phyloP scores from a whole-genome alignment of 2,888 invertebrate genomes.

The Dryadula phaetusa region DNA sequence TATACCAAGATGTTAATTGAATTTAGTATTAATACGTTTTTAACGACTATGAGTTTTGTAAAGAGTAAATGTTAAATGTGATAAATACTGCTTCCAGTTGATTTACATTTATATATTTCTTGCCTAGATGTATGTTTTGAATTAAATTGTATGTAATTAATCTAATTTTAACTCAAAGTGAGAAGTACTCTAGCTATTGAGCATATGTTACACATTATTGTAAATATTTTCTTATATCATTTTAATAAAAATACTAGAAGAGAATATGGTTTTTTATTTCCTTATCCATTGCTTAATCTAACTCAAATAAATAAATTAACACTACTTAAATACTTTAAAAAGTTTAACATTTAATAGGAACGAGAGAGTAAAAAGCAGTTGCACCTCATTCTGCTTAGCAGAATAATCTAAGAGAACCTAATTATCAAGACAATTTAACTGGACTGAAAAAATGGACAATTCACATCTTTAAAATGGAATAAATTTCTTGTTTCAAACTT shows the following conservation, averaged over 20 bases:
- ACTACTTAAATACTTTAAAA: no score
- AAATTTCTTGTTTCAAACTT: no score
- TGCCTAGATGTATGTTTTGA: constrained; percentile 54
- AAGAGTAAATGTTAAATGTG: constrained; percentile 38
- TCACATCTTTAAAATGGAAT: no score
- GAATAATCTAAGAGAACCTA: no score
- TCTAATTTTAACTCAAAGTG: constrained; percentile 55
- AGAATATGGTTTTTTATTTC: constrained; percentile 50
- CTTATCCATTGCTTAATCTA: no score
- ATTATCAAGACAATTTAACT: no score
- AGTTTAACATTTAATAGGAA: no score
- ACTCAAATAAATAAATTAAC: constrained; percentile 4
- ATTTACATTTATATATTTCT: constrained; percentile 49
- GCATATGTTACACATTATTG: constrained; percentile 56
- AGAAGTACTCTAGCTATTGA: constrained; percentile 55
- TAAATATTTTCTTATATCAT: constrained; percentile 65
- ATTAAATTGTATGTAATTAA: constrained; percentile 37
- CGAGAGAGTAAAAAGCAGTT: no score
- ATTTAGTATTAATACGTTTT: constrained; percentile 1
- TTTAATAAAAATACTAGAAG: constrained; percentile 77
- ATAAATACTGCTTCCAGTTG: constrained; percentile 55
- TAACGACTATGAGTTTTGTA: not conserved
- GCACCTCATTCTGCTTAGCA: no score
- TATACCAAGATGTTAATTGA: constrained; percentile 13
- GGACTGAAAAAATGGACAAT: no score